Evolutionary conservation across 2,113 vertebrate species (phyloP).

Genomic region (Mellivora capensis): DNA sequence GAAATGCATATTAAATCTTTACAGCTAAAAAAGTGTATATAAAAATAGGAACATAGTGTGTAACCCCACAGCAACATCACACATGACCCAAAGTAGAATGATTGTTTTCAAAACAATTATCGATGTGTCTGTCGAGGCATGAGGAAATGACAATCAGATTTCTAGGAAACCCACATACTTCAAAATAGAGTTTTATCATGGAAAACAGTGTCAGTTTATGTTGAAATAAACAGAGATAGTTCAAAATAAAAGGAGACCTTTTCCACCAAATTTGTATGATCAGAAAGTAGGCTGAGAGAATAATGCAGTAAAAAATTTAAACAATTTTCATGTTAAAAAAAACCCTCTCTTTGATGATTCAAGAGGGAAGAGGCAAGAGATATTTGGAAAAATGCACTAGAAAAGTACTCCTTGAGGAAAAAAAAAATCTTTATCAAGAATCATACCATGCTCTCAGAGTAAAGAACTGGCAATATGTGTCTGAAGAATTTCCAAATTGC

Average conservation of each 20-base stretch:
- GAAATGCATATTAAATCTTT: neutral
- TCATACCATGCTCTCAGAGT: fast-evolving
- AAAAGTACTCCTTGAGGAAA: neutral
- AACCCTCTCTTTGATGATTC: neutral
- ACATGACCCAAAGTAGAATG: neutral
- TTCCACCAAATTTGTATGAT: neutral
- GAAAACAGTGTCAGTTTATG: neutral
- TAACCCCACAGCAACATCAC: neutral
- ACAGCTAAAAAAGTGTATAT: neutral
- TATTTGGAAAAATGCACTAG: neutral
- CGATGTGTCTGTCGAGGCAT: neutral
- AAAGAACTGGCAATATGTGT: no score
- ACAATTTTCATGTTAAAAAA: neutral
- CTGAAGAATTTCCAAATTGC: neutral
- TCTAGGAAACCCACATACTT: neutral
- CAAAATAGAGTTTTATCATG: neutral
- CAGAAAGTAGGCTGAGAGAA: neutral
- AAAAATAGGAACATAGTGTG: neutral
- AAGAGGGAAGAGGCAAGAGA: neutral
- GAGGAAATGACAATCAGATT: neutral
- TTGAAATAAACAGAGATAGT: neutral
- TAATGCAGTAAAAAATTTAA: neutral
- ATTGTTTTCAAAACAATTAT: neutral
- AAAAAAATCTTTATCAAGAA: neutral
- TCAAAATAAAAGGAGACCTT: neutral